These are phyloP conservation scores for Acromyrmex echinatior DNA, from an alignment of 1,140 invertebrate genomes.

Conservation along the genomic window DNA sequence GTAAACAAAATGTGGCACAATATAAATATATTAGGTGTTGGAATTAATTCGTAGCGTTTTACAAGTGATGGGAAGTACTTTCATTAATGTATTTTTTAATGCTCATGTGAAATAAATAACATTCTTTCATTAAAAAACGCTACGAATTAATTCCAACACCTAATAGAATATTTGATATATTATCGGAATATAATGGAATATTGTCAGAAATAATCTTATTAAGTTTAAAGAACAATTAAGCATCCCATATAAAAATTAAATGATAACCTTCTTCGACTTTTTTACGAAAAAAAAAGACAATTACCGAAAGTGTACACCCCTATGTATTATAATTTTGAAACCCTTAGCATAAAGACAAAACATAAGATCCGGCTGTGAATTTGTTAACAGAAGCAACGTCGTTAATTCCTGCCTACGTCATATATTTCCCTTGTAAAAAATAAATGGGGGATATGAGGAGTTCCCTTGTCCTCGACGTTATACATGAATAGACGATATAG, in stretches of 20 bases:
- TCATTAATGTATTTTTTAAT: too few species aligned
- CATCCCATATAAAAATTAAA: not conserved
- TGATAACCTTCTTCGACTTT: not conserved
- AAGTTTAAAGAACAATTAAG: slow-evolving; percentile 3
- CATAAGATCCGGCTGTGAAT: slow-evolving; percentile 7
- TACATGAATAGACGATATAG: slow-evolving; percentile 9
- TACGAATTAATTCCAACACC: too few species aligned
- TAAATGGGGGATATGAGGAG: not conserved
- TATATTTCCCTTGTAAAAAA: slow-evolving; percentile 14
- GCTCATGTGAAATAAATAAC: too few species aligned
- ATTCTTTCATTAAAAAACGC: too few species aligned
- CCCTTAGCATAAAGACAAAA: not conserved
- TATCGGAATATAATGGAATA: not conserved
- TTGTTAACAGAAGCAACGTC: slow-evolving; percentile 10
- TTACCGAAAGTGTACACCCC: not conserved
- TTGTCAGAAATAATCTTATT: not conserved
- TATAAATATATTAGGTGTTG: too few species aligned
- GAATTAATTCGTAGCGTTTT: too few species aligned
- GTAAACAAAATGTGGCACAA: not conserved
- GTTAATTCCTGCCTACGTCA: slow-evolving; percentile 22
- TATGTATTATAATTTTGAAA: not conserved
- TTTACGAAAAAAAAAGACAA: not conserved
- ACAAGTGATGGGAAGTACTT: too few species aligned
- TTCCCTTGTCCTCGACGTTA: slow-evolving; percentile 33
- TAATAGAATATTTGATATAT: slow-evolving; percentile 3